Percentiles rank a stretch among this genome's conserved stretches.
Conservation (phyloP, 30 jellyfish, hydroid and myxozoan genomes). For the Cassiopea andromeda region DNA sequence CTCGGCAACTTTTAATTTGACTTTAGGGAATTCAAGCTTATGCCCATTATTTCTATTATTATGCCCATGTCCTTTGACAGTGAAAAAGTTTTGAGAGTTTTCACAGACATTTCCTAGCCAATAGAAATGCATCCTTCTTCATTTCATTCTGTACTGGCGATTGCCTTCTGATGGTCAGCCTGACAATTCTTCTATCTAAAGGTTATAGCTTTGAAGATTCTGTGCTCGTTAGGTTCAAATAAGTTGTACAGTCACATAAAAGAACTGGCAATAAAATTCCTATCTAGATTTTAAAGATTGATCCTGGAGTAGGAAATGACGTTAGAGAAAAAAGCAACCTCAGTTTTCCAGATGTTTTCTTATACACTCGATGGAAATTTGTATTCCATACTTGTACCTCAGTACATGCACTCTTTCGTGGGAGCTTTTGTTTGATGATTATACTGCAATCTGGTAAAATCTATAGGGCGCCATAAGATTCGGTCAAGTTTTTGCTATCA, state of each 20-base stretch:
- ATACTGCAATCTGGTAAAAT: conserved; percentile 14
- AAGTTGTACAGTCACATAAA: conserved; percentile 11
- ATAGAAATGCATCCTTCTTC: conserved; percentile 36
- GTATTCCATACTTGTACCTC: conserved; percentile 37
- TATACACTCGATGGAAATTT: conserved; percentile 52
- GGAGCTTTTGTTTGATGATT: conserved; percentile 27
- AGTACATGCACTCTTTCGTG: conserved; percentile 37
- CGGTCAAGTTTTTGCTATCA: too few species aligned
- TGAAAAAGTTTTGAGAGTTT: conserved; percentile 41
- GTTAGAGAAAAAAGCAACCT: conserved; percentile 6
- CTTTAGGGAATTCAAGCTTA: conserved; percentile 22
- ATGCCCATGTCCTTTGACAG: conserved; percentile 28
- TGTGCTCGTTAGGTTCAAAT: conserved; percentile 16
- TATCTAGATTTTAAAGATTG: neutral
- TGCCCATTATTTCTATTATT: conserved; percentile 38
- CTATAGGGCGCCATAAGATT: too few species aligned
- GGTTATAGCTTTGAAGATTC: neutral
- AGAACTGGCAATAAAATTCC: conserved; percentile 35
- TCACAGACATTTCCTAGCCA: conserved; percentile 62
- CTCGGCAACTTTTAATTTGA: conserved; percentile 42
- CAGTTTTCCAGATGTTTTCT: conserved; percentile 61
- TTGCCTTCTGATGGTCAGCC: conserved; percentile 62
- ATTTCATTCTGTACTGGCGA: conserved; percentile 42
- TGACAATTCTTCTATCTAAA: conserved; percentile 5
- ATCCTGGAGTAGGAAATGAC: neutral